Base-by-base conservation (phyloP, 2,113 vertebrate genomes). In the Nannobrachium achirus region DNA sequence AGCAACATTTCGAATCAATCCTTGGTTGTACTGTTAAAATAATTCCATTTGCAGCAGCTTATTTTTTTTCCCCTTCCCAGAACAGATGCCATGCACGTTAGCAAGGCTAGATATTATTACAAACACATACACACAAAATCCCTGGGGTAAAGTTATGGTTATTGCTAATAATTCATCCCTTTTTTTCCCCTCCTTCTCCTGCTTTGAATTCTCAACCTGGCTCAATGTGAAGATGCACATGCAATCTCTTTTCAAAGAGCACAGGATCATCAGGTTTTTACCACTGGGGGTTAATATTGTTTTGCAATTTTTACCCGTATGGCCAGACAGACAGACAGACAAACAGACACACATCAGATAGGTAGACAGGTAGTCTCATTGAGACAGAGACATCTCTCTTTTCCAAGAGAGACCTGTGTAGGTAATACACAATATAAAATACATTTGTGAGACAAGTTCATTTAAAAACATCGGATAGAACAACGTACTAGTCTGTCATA, bases 241-340 rank as follows among this genome's bases (percentile, higher is more conserved):
- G 51, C 11, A 33, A n/a, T 93, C 92, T 90, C 76, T 92, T 84
- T 92, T 87, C 72, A 44, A 18, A 5, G 51, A 13, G 41, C 1
- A 16, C 25, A 51, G 7, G 7, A 1, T 51, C 16, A 51, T 51
- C 18, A 39, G 6, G 41, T 51, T 40, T 60, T n/a, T 33, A n/a
- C n/a, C n/a, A n/a, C n/a, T n/a, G 3, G 25, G 25, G 25, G 25
- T 33, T 33, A 3, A 33, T 33, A 4, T 33, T 33, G 25, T 33
- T 33, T 33, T 0, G 25, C 25, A 33, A 33, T 33, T 33, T 33
- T 33, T 3, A 33, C 25, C 6, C 25, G 25, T 33, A 33, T 33
- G 25, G 25, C 25, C 25, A 5, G 25, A 1, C 20, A 4, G 20
- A 1, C 20, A 4, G 20, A 25, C 25, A 33, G 25, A 33, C 3